Base-by-base conservation (phyloP, 2,113 vertebrate genomes). In the Connochaetes taurinus region DNA sequence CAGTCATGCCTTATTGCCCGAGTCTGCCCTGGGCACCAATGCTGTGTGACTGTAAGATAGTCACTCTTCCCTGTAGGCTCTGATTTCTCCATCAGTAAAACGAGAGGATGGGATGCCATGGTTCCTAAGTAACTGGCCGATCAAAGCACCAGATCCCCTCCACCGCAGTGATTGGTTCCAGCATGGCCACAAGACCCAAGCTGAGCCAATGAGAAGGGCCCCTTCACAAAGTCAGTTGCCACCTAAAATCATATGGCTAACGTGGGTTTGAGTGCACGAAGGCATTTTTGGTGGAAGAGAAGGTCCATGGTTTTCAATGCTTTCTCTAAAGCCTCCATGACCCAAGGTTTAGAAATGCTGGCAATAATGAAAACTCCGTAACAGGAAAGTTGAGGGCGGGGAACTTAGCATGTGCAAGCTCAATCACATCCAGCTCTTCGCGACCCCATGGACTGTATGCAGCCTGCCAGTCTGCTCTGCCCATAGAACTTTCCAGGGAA, bases 351-450 rank as follows among this genome's bases (percentile, higher is more conserved):
- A 71, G 23, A 71, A 84, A 78, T 43, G 12, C 53, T 85, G 36
- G 14, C 60, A 40, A 84, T 8, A 21, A 52, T 29, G 74, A 71
- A 84, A 91, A 53, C 11, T 45, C 62, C 13, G 17, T 36, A 47
- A 36, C n/a, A 31, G 50, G 23, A 58, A 57, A 2, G 7, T 52
- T 17, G 57, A 19, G 4, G 3, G 19, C 43, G 12, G 87, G 43
- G 31, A 84, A 58, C 3, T 53, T 29, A 23, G n/a, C n/a, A 6
- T 3, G n/a, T 6, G 19, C 4, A 23, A 21, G 7, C 64, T 12
- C 67, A 71, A 0, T 23, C 67, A 23, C 67, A 71, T 19, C 9
- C 67, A 23, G 5, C n/a, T 71, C 9, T 36, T 23, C 0, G 5
- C 2, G 0, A 6, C 67, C 19, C 67, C 67, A 6, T 12, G n/a